Evolutionary conservation across 2,797 vertebrate species (phyloP), one percentile per base, ranked within the genome.

Genomic region (Onychomys torridus): DNA sequence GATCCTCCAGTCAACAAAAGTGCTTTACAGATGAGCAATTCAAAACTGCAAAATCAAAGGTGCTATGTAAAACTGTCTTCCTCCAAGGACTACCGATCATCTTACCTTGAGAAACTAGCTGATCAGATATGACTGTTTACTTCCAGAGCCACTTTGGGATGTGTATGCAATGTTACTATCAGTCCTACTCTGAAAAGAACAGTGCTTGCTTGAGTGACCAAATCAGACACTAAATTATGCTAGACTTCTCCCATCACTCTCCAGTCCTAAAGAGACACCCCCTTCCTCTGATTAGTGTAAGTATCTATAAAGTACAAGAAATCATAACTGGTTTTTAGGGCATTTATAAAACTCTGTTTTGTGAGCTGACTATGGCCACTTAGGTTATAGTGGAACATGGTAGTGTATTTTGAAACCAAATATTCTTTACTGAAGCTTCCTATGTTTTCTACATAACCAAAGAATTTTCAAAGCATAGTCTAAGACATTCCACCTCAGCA

Each of bases 1-100:
- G 95, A 97, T 94, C 89, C 89, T 97, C 96, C 91, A 93, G 91
- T 96, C 93, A 96, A 96, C 84, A 96, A 76, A 96, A 96, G 89
- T 71, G 84, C 67, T 98, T 97, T 96, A 89, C 75, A 96, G 96
- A 96, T 95, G 95, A 97, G 92, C 95, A 96, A 93, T 96, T 97
- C 90, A 90, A 89, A 75, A 95, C 92, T 86, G 65, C 17, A 89
- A 14, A 97, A 93, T 85, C 93, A 96, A 96, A 97, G 87, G 61
- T 91, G 84, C n/a, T 89, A 79, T 93, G 89, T 78, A 94, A 95
- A 81, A 67, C 86, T 95, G 76, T 91, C 93, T 93, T 90, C 91
- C 87, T 87, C 71, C 67, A 71, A 96, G 78, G 78, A 94, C 90
- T 37, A 55, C 92, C 83, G 85, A 96, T 93, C 82, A 61, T 96